Conservation (phyloP, 2,888 invertebrate species). For the Cheilosia grossa region DNA sequence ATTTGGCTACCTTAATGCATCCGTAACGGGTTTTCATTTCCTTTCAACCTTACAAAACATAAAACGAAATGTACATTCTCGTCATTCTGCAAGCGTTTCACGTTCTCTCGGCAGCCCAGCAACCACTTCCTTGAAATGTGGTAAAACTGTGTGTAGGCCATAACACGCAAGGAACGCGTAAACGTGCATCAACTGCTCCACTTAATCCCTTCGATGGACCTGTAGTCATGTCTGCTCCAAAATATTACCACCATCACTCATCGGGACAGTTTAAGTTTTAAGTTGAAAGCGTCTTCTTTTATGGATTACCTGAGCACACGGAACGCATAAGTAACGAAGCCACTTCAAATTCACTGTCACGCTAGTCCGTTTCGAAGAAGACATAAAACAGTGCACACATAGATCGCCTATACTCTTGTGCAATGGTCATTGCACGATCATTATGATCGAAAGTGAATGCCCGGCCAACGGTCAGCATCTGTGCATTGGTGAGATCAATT, state of each 20-base stretch:
- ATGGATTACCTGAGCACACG: constrained; percentile 56
- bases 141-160: constrained; percentile 27
- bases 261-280: constrained; percentile 42
- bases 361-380: constrained; percentile 55
- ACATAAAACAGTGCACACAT: constrained; percentile 19
- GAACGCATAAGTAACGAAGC: constrained; percentile 49
- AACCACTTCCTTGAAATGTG: constrained; percentile 28
- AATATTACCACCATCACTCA: constrained; percentile 56
- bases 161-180: constrained; percentile 54
- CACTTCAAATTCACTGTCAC: constrained; percentile 59
- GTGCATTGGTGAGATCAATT: constrained; percentile 57
- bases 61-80: constrained; percentile 30
- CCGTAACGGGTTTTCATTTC: not conserved
- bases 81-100: constrained; percentile 24
- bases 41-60: not conserved
- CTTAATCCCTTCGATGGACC: constrained; percentile 57
- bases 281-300: constrained; percentile 38
- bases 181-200: constrained; percentile 36
- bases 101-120: constrained; percentile 24
- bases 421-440: constrained; percentile 18
- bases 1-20: not conserved
- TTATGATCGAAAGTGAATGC: constrained; percentile 58
- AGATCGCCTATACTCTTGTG: not conserved
- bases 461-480: constrained; percentile 35
- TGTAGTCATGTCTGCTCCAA: constrained; percentile 52